A percentile compares a stretch with the other conserved stretches of the same genome.
phyloP scores from a whole-genome alignment of 2,888 invertebrate genomes.

The Lasiommata megera region DNA sequence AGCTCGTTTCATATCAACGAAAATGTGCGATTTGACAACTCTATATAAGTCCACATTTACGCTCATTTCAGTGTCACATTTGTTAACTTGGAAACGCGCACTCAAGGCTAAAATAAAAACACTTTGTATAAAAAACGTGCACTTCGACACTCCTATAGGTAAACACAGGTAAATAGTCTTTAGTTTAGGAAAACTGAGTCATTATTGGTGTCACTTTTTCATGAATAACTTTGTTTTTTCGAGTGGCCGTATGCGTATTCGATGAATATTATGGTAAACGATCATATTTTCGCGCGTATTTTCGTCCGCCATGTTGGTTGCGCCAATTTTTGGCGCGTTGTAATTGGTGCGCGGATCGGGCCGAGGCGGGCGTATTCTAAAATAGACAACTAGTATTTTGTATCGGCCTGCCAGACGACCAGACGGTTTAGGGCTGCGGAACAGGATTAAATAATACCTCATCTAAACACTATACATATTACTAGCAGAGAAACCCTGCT shows the following conservation, averaged over 20 bases:
- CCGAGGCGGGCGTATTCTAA: constrained; percentile 49
- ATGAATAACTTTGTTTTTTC: background rate
- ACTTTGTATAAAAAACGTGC: background rate
- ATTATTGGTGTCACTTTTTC: background rate
- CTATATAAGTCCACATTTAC: no score
- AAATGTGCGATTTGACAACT: no score
- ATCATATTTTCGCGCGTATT: constrained; percentile 28
- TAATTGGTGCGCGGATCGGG: constrained; percentile 24
- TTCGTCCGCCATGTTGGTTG: constrained; percentile 35
- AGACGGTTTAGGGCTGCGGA: constrained; percentile 37
- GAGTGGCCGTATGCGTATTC: background rate
- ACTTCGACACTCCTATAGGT: background rate
- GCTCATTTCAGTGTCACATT: no score
- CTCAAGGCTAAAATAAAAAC: no score
- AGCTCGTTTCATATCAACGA: no score
- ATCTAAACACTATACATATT: no score
- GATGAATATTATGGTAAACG: background rate
- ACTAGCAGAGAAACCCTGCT: no score
- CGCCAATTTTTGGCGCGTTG: constrained; percentile 35
- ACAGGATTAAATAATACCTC: background rate
- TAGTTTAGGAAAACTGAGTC: background rate
- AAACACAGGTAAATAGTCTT: no score
- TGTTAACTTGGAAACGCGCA: no score
- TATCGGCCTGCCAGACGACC: constrained; percentile 59
- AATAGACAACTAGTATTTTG: constrained; percentile 68